These are phyloP conservation scores for Drosophila yakuba DNA, from an alignment of 1,140 invertebrate species.

Conservation along the genomic window DNA sequence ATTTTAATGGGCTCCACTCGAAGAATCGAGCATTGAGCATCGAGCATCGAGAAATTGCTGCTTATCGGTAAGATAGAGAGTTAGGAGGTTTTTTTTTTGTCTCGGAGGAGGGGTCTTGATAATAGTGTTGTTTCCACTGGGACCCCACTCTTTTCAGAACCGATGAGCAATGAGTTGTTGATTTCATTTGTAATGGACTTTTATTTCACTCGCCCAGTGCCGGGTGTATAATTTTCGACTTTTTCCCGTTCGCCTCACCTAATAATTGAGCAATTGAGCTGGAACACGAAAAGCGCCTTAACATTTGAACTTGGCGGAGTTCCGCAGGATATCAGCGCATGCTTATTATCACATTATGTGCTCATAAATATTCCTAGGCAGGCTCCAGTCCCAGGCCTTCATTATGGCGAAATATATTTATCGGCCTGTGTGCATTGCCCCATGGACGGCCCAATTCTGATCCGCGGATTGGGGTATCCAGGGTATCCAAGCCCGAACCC, in stretches of 20 bases:
- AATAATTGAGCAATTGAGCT: conserved; percentile 80
- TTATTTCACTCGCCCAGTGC: conserved; percentile 78
- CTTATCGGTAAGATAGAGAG: conserved; percentile 57
- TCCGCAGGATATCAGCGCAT: conserved; percentile 81
- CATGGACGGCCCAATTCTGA: conserved; percentile 43
- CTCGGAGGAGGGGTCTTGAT: conserved; percentile 32
- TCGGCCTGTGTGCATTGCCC: conserved; percentile 40
- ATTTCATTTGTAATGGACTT: conserved; percentile 83
- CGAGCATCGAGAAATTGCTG: conserved; percentile 56
- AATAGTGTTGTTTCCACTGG: conserved; percentile 59
- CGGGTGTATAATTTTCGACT: conserved; percentile 69
- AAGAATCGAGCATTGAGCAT: conserved; percentile 27
- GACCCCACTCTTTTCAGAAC: conserved; percentile 33
- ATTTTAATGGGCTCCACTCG: conserved; percentile 82
- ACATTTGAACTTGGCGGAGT: conserved; percentile 74
- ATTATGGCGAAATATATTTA: conserved; percentile 63
- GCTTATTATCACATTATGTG: conserved; percentile 80
- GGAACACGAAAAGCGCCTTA: conserved; percentile 82
- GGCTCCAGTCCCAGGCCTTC: conserved; percentile 51
- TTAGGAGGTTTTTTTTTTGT: conserved; percentile 4
- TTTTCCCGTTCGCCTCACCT: conserved; percentile 52
- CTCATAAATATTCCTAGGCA: conserved; percentile 77
- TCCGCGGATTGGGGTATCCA: background rate
- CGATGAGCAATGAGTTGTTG: conserved; percentile 83
- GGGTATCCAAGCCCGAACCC: background rate